A percentile compares a stretch with the other conserved stretches of the same genome.
phyloP scores from a whole-genome alignment of 2,113 vertebrate species.

The Rhodinocichla rosea region DNA sequence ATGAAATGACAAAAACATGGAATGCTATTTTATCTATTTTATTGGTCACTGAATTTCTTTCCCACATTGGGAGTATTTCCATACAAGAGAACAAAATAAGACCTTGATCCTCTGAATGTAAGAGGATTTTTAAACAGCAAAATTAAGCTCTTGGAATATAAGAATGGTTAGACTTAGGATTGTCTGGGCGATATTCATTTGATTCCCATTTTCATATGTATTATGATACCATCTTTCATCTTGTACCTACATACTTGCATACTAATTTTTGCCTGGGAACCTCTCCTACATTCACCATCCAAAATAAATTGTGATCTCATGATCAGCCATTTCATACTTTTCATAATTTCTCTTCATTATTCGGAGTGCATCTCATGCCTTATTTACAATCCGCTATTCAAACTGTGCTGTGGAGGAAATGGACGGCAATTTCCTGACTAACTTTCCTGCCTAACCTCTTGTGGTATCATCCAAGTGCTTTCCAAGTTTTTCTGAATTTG shows the following conservation, averaged over 20 bases:
- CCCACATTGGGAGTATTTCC: background rate
- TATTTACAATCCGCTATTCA: conserved; percentile 12
- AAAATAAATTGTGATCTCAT: conserved; percentile 41
- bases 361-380: background rate
- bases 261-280: conserved; percentile 23
- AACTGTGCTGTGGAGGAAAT: conserved; percentile 14
- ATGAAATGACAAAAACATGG: background rate
- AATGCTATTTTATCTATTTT: conserved; percentile 24
- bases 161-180: background rate
- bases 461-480: background rate
- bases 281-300: conserved; percentile 14
- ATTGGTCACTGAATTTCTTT: conserved; percentile 8
- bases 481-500: conserved; percentile 5
- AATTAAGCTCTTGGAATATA: conserved; percentile 35
- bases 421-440: conserved; percentile 46
- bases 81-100: background rate
- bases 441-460: conserved; percentile 7
- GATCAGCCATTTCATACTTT: conserved; percentile 37
- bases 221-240: conserved; percentile 44
- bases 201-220: conserved; percentile 27
- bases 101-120: conserved; percentile 18
- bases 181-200: conserved; percentile 30
- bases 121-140: conserved; percentile 24
- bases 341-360: conserved; percentile 28
- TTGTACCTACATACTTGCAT: conserved; percentile 30